Conservation (phyloP, 2,888 invertebrate genomes). For the Congeria kusceri region DNA sequence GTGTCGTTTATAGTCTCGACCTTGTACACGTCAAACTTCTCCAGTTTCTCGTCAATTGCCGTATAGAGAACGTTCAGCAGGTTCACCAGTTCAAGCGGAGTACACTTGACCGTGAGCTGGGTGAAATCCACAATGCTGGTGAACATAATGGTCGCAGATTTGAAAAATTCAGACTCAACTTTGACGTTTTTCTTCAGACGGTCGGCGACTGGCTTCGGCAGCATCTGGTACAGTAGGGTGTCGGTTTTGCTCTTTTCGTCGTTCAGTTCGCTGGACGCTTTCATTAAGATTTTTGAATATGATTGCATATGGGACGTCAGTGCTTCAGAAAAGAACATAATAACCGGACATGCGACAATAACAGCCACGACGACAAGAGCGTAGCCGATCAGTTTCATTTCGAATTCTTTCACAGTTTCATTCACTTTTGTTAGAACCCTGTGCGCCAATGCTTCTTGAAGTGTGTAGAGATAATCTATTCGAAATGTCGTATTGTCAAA, state of each 20-base stretch:
- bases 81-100: slow-evolving; percentile 67
- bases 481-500: slow-evolving; percentile 93
- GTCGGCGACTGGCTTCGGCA: slow-evolving; percentile 70
- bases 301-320: slow-evolving; percentile 70
- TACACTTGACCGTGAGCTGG: slow-evolving; percentile 43
- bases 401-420: slow-evolving; percentile 84
- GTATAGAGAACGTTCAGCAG: slow-evolving; percentile 69
- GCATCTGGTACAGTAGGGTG: slow-evolving; percentile 71
- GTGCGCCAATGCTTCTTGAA: slow-evolving; percentile 87
- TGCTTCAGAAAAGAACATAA: slow-evolving; percentile 56
- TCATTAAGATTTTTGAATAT: slow-evolving; percentile 72
- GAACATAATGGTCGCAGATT: slow-evolving; percentile 73
- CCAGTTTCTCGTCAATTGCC: slow-evolving; percentile 65
- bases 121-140: slow-evolving; percentile 69
- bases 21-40: slow-evolving; percentile 72
- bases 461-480: slow-evolving; percentile 91
- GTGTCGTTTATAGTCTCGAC: slow-evolving; percentile 76
- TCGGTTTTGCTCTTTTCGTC: slow-evolving; percentile 66
- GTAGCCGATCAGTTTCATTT: slow-evolving; percentile 77
- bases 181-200: slow-evolving; percentile 63
- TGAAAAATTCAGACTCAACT: slow-evolving; percentile 72
- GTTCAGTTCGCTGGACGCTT: slow-evolving; percentile 66
- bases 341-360: slow-evolving; percentile 60
- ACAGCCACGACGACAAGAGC: slow-evolving; percentile 46
- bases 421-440: slow-evolving; percentile 60